Base-by-base conservation (phyloP, 2,888 invertebrate genomes). In the Hoplodrina blanda region DNA sequence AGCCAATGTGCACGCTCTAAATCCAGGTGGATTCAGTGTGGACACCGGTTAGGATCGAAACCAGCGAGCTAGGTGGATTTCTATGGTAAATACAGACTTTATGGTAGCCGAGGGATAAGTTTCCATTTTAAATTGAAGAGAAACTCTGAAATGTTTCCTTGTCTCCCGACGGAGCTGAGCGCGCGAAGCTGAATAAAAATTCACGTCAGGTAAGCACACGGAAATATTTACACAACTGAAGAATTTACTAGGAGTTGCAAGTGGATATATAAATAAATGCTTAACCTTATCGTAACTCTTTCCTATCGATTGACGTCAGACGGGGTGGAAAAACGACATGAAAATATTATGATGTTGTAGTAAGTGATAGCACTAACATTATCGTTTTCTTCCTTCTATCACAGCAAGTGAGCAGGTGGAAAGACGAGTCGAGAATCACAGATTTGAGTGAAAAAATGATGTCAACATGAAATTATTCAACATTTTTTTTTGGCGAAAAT, bases 31-130 rank as follows among this genome's bases (percentile, higher is more conserved):
- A 94, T 95, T 94, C 92, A 88, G 88, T 84, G 91, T 92, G 94
- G 95, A 95, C 95, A 95, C 90, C 92, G 92, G 93, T 90, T 93
- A 91, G 91, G 91, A 94, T 94, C 91, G 92, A 93, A 91, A 89
- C 91, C 90, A 90, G 85, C 90, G 88, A 91, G 92, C 91, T 91
- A 90, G 91, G 91, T 92, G 91, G 93, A 94, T 95, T 94, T 95
- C 94, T 93, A 95, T 95, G 94, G 95, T 93, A 95, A 95, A 95
- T 94, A 91, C 91, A 94, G 94, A 95, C 95, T 95, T 95, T 95
- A 96, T 94, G 94, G 93, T 90, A 92, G 94, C 92, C 92, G 88
- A 89, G 95, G 95, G 95, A 96, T 95, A 94, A 93, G 95, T 95
- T 95, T 95, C 93, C 92, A 95, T 95, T 95, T 95, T 92, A 95